phyloP scores from a whole-genome alignment of 2,797 vertebrate species.

The Rhinoraja longicauda region DNA sequence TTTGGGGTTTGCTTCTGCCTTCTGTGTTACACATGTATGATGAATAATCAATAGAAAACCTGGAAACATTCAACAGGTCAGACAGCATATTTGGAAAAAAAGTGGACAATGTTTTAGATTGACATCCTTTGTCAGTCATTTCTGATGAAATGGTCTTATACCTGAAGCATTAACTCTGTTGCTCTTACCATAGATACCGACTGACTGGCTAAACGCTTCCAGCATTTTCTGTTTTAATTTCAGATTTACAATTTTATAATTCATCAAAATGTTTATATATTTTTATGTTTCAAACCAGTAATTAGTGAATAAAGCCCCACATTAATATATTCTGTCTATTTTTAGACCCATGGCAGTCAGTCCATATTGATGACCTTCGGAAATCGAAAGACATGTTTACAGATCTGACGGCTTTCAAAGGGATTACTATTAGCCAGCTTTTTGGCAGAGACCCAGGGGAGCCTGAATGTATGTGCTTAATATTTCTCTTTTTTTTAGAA shows the following conservation, averaged over 20 bases:
- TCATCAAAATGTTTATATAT: not conserved
- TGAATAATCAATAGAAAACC: not conserved
- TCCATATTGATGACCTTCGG: slow-evolving; percentile 89
- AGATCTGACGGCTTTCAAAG: slow-evolving; percentile 75
- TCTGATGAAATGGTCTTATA: too few relatives aligned
- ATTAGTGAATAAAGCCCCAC: not conserved
- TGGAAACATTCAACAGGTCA: too few relatives aligned
- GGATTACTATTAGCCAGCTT: slow-evolving; percentile 77
- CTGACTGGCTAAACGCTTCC: too few relatives aligned
- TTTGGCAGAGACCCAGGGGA: slow-evolving; percentile 56
- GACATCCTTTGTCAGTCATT: too few relatives aligned
- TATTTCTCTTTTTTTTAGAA: slow-evolving; percentile 43
- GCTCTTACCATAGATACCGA: too few relatives aligned
- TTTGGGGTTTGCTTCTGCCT: not conserved
- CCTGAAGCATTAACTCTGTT: too few relatives aligned
- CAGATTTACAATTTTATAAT: too few relatives aligned
- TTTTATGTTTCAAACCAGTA: not conserved
- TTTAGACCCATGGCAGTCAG: slow-evolving; percentile 50
- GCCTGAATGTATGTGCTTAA: slow-evolving; percentile 53
- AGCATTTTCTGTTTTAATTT: too few relatives aligned
- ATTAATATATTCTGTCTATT: not conserved
- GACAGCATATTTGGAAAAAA: too few relatives aligned
- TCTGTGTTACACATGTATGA: not conserved
- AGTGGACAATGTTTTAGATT: too few relatives aligned
- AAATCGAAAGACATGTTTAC: slow-evolving; percentile 73